phyloP scores from a whole-genome alignment of 2,113 vertebrate species.

The Hydrolagus affinis region DNA sequence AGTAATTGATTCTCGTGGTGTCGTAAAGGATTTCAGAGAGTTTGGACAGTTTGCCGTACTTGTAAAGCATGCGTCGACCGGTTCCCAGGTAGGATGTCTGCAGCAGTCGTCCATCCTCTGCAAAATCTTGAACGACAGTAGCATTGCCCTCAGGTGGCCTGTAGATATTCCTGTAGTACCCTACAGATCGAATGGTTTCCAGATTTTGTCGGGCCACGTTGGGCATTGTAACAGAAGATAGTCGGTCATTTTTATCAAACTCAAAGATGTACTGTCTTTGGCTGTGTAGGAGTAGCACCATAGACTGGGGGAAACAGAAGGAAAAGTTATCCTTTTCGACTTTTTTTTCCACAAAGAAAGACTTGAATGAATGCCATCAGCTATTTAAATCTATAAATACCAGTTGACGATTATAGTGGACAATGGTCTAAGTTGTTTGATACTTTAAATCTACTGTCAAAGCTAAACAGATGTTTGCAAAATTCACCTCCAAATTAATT shows the following conservation, averaged over 20 bases:
- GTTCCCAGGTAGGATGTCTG: conserved; percentile 85
- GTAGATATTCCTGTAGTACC: conserved; percentile 95
- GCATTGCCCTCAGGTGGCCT: conserved; percentile 84
- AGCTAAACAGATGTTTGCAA: not conserved
- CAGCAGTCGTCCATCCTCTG: conserved; percentile 77
- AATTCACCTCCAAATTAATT: not conserved
- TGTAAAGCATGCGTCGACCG: conserved; percentile 83
- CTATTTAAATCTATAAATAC: not conserved
- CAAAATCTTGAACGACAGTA: conserved; percentile 89
- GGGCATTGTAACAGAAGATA: conserved; percentile 94
- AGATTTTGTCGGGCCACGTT: conserved; percentile 87
- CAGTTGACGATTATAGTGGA: not conserved
- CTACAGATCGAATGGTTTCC: conserved; percentile 86
- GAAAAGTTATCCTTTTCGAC: conserved; percentile 33
- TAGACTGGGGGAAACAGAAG: conserved; percentile 64
- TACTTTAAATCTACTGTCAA: not conserved
- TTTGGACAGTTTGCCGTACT: conserved; percentile 85
- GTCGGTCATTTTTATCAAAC: conserved; percentile 88
- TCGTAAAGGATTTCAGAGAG: conserved; percentile 88
- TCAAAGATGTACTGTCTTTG: conserved; percentile 97
- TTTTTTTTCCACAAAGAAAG: too few species aligned
- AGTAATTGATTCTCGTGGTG: conserved; percentile 84
- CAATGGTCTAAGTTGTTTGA: not conserved
- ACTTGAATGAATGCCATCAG: not conserved
- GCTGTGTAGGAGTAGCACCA: conserved; percentile 92